A percentile compares a stretch with the other conserved stretches of the same genome.
Evolutionary conservation across 2,797 vertebrate genomes (phyloP).

Genomic region (Ceryle rudis): DNA sequence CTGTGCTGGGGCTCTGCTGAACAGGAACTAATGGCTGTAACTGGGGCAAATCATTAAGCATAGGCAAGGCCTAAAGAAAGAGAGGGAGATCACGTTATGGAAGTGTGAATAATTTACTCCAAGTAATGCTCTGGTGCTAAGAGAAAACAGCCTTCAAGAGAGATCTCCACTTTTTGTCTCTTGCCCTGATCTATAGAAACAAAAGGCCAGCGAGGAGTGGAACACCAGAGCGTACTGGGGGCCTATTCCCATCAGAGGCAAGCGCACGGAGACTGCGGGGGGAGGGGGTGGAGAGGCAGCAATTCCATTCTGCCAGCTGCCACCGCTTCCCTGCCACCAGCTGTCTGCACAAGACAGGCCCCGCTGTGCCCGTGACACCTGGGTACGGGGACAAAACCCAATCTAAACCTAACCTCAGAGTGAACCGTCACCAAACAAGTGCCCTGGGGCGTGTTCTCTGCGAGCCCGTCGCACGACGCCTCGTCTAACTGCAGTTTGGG

Average conservation of each 20-base stretch:
- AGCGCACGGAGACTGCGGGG: not conserved
- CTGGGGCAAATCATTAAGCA: not conserved
- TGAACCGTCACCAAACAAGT: not conserved
- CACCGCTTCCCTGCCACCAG: not conserved
- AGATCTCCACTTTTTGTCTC: slow-evolving; percentile 37
- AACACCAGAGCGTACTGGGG: not conserved
- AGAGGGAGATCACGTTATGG: not conserved
- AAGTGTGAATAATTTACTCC: slow-evolving; percentile 47
- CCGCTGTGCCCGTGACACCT: not conserved
- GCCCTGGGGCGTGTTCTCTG: not conserved
- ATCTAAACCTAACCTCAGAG: not conserved
- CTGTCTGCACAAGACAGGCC: not conserved
- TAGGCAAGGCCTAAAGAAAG: not conserved
- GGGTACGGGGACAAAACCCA: accelerated
- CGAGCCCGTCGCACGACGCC: not conserved
- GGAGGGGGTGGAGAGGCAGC: not conserved
- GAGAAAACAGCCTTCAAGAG: not conserved
- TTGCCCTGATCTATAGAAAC: slow-evolving; percentile 8
- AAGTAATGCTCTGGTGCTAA: not conserved
- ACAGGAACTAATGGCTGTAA: slow-evolving; percentile 30
- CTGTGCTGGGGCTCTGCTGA: not conserved
- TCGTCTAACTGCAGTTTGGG: not conserved
- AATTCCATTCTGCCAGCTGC: not conserved
- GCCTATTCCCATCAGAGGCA: not conserved
- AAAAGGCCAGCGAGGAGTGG: slow-evolving; percentile 33